Evolutionary conservation across 23 tunicate species (phyloP), one percentile per base, ranked within the genome.

Genomic region (Oikopleura vanhoeffeni): DNA sequence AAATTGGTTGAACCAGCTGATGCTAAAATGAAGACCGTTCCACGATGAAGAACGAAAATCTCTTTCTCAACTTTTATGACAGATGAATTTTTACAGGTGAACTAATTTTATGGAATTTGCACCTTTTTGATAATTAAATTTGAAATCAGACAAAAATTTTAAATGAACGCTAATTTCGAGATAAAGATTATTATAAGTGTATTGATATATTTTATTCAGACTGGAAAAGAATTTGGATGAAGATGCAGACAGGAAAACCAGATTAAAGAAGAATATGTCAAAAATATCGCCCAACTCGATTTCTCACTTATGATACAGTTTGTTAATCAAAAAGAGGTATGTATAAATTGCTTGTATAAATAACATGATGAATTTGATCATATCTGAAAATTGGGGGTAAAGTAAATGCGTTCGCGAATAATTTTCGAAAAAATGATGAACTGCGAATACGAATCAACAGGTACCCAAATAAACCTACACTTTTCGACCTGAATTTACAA

Each of bases 41-140:
- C 79, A 30, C n/a, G 79, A 71, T 38, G 79, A 71, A 71, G 79
- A 71, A 30, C 79, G 79, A 28, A 71, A 71, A 71, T 71, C 79
- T 2, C 79, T 71, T 2, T 2, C 38, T 30, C 79, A 71, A 71
- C 79, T 71, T 13, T 71, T n/a, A n/a, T 18, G 27, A 38, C 27
- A 71, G 35, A 71, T 71, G 79, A 71, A 71, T 71, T 24, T 71
- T 71, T 71, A 71, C 79, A 71, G 79, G 79, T 71, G 2, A 2
- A 24, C 2, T 30, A 18, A 2, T 71, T 32, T 24, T 38, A 18
- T 71, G 64, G 24, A 8, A 49, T 49, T 49, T 49, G 79, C 27
- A 18, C 35, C 27, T 71, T 71, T 71, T 71, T 71, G 27, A 33
- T n/a, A n/a, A 2, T 71, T 18, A 49, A 49, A n/a, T n/a, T n/a